Evolutionary conservation across 1,140 invertebrate species (phyloP), one percentile per base, ranked within the genome.

Genomic region (Drosophila insularis): DNA sequence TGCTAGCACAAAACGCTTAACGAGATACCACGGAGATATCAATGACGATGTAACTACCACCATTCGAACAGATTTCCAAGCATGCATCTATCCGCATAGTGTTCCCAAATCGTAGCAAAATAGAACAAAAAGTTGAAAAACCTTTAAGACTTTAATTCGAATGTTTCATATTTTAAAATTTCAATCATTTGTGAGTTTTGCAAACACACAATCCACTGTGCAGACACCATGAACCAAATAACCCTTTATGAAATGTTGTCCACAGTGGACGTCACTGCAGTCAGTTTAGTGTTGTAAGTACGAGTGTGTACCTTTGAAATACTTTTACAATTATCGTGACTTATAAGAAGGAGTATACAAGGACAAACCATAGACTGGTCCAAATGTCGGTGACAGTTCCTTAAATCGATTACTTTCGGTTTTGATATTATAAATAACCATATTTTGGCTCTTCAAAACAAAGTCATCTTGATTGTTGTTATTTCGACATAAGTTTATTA

Each of bases 351-450:
- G 53, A 43, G 54, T n/a, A n/a, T n/a, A 32, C 39, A 58, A 14
- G 63, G 71, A 76, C 62, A 67, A 63, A 43, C 72, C 66, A 71
- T 37, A 50, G 66, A 13, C 60, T 63, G 67, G 76, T 73, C 78
- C 79, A 85, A 89, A 90, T 90, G 89, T 79, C 81, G 89, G 89
- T 90, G 89, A 90, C 89, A 90, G 89, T 90, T 90, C 90, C 90
- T 90, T 90, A 90, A 90, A 90, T 90, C 84, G 82, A 90, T 90
- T 90, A 90, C 89, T 90, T 89, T 89, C 81, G 78, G 75, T 85
- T 90, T 90, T 90, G 89, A 90, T 90, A 90, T 90, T 90, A 79
- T 90, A 90, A 90, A 90, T 90, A 90, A 90, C 90, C 80, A 90
- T 89, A 89, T 84, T 82, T 72, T 81, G 11, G 10, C 81, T 37